These are phyloP conservation scores for Drosophila pectinifera DNA, from an alignment of 1,140 invertebrate genomes.

Conservation along the genomic window DNA sequence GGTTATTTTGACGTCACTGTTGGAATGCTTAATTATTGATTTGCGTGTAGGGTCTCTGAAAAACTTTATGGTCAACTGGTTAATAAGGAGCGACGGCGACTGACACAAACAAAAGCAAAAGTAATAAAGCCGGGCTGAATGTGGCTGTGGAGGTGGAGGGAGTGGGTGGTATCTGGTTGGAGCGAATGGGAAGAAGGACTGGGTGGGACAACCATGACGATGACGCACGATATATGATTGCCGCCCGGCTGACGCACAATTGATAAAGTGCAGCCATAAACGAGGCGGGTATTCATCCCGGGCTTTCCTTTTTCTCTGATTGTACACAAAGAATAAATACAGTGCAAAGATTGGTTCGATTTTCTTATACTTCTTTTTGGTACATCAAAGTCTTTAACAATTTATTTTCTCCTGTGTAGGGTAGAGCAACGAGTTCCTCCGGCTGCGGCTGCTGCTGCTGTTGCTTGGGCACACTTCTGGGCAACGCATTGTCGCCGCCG, in stretches of 20 bases:
- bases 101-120: conserved; percentile 52
- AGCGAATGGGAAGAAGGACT: neutral
- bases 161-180: neutral
- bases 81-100: conserved; percentile 46
- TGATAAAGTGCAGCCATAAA: conserved; percentile 72
- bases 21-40: conserved; percentile 57
- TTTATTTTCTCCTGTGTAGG: conserved; percentile 18
- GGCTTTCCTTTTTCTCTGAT: conserved; percentile 6
- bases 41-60: conserved; percentile 52
- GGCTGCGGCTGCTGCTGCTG: conserved; percentile 62
- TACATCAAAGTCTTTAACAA: no score
- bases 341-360: conserved; percentile 1
- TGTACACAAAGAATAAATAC: conserved; percentile 3
- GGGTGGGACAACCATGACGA: conserved; percentile 35
- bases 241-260: conserved; percentile 59
- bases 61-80: conserved; percentile 67
- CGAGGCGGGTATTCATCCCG: conserved; percentile 24
- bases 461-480: conserved; percentile 75
- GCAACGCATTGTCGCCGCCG: conserved; percentile 80
- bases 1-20: conserved; percentile 40
- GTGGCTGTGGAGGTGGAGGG: conserved; percentile 1
- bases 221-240: conserved; percentile 59
- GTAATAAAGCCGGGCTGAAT: conserved; percentile 41
- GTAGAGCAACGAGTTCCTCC: conserved; percentile 68
- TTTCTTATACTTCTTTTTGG: no score